Percentiles rank a stretch among this genome's conserved stretches.
phyloP scores from a whole-genome alignment of 2,797 vertebrate genomes.

The Chaunax sp. region DNA sequence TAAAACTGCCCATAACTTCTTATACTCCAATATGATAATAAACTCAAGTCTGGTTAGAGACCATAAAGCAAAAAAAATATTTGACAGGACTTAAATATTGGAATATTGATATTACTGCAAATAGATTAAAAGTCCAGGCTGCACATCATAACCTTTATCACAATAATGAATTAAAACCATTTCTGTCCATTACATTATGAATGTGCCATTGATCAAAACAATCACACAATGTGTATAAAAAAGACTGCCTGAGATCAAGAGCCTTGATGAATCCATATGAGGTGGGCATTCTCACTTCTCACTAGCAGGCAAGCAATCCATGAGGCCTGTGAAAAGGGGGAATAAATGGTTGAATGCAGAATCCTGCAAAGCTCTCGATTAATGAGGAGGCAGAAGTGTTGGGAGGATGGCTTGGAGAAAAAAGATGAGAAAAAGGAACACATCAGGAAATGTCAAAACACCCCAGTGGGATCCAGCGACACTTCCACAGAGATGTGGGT shows the following conservation, averaged over 20 bases:
- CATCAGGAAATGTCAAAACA: conserved; percentile 77
- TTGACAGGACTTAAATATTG: conserved; percentile 3
- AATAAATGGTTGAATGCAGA: conserved; percentile 27
- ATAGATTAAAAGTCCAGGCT: conserved; percentile 53
- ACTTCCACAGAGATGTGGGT: conserved; percentile 70
- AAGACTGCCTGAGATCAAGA: too few relatives aligned
- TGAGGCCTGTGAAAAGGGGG: conserved; percentile 37
- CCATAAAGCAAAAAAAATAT: not conserved
- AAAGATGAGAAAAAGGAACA: conserved; percentile 65
- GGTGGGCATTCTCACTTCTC: conserved; percentile 65
- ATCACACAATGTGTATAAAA: conserved; percentile 67
- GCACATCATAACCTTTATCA: conserved; percentile 55
- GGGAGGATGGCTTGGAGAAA: conserved; percentile 50
- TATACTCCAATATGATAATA: not conserved
- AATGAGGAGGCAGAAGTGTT: conserved; percentile 75
- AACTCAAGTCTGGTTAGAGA: not conserved
- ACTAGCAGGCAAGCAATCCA: conserved; percentile 54
- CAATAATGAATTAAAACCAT: conserved; percentile 66
- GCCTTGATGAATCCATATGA: conserved; percentile 71
- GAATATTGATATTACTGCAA: conserved; percentile 47
- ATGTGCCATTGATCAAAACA: conserved; percentile 63
- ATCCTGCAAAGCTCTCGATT: conserved; percentile 68
- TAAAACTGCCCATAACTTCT: not conserved
- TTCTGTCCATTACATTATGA: conserved; percentile 63
- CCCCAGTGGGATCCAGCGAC: conserved; percentile 68